Conservation (phyloP, 2,888 invertebrate species). For the Meta bourneti region DNA sequence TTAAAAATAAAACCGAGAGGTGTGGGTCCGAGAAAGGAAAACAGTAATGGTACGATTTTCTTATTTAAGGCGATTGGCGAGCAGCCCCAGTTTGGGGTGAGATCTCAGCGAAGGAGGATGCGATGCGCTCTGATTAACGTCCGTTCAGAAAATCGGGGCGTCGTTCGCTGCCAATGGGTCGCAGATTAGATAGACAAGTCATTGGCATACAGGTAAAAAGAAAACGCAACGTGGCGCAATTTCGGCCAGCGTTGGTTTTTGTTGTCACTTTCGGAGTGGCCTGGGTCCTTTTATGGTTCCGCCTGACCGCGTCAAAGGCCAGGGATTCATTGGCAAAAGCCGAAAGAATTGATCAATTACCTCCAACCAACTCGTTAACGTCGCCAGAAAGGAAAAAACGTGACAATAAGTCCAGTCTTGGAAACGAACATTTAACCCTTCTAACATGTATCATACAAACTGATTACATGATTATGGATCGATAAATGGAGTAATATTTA, state of each 20-base stretch:
- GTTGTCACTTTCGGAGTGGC: conserved; percentile 5
- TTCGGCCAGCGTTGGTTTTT: neutral
- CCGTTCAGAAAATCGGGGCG: conserved; percentile 7
- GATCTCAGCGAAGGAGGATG: conserved; percentile 31
- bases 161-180: conserved; percentile 10
- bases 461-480: too few species aligned
- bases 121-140: conserved; percentile 67
- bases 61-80: conserved; percentile 6
- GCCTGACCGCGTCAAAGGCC: neutral
- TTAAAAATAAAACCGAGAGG: conserved; percentile 50
- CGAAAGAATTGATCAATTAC: neutral
- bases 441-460: too few species aligned
- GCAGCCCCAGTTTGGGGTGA: conserved; percentile 12
- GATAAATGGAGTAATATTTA: too few species aligned
- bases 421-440: too few species aligned
- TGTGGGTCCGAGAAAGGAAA: conserved; percentile 31
- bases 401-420: too few species aligned
- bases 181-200: conserved; percentile 23
- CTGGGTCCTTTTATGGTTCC: neutral
- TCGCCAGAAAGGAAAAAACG: too few species aligned
- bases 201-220: neutral
- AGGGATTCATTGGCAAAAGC: neutral
- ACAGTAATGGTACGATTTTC: conserved; percentile 23
- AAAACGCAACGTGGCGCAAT: neutral
- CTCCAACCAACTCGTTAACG: too few species aligned